Percentiles rank a stretch among this genome's conserved stretches.
Conservation (phyloP, 1,140 invertebrate species). For the Archegozetes longisetosus region DNA sequence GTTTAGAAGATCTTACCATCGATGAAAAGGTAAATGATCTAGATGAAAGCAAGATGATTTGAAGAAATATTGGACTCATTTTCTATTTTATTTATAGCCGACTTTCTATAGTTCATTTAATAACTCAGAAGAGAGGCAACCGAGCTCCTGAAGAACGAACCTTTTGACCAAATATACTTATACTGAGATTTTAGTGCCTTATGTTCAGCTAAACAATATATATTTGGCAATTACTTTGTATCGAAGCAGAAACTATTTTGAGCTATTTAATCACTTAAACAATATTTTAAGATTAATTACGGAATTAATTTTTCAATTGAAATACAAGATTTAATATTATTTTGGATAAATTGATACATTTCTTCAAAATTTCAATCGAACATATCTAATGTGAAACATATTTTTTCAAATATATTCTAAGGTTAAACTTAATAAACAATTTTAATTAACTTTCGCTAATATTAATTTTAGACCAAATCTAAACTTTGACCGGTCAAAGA, state of each 20-base stretch:
- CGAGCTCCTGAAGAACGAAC: neutral
- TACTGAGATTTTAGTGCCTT: neutral
- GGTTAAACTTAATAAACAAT: no score
- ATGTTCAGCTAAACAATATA: neutral
- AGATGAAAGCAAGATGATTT: neutral
- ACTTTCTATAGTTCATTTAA: slow-evolving; percentile 7
- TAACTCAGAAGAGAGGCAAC: neutral
- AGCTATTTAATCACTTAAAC: neutral
- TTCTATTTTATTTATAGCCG: slow-evolving; percentile 1
- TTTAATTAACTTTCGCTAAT: no score
- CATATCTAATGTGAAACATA: no score
- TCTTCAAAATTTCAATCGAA: no score
- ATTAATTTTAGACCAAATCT: no score
- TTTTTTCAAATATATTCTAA: no score
- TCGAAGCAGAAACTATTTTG: neutral
- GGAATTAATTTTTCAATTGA: no score
- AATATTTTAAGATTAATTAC: neutral
- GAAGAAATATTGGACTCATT: neutral
- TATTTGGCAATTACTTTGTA: neutral
- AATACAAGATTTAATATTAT: no score
- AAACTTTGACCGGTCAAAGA: no score
- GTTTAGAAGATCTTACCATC: slow-evolving; percentile 14
- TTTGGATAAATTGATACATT: no score
- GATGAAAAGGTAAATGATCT: slow-evolving; percentile 14
- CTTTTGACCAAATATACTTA: neutral